Evolutionary conservation across 2,113 vertebrate species (phyloP), one percentile per base, ranked within the genome.

Genomic region (Gambusia affinis): DNA sequence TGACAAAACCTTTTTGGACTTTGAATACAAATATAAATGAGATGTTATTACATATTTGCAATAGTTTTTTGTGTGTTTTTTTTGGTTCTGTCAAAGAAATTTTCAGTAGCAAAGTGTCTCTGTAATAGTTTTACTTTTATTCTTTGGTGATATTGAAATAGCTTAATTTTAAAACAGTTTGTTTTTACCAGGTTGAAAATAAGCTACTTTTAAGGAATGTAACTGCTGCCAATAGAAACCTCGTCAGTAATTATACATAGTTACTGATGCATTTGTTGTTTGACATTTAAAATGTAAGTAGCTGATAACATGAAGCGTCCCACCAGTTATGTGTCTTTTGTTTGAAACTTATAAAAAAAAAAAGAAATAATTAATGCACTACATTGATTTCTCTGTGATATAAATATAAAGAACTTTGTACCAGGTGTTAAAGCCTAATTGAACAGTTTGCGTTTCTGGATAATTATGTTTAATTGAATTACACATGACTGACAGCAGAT

Each of bases 391-490:
- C 47, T 63, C 12, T 29, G 30, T 11, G 8, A 14, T 57, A 27
- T 15, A 7, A 17, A 63, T 64, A 5, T 68, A 35, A 35, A 35
- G 8, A 44, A 12, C 22, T 7, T 57, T 11, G 51, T 57, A 8
- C 2, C 19, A 11, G 51, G n/a, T 57, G 17, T 37, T 1, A 22
- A 29, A 63, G 47, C 3, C 24, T 28, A 39, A 62, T 12, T 37
- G 14, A 39, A 82, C 4, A 22, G 54, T 62, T 79, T 28, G 68
- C 73, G 12, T 29, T 67, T 68, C 39, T 72, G 28, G 65, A 64
- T 79, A 11, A 78, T 69, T 61, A 69, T 65, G 35, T 70, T n/a
- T 75, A 83, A 89, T 85, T 54, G 44, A 11, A 92, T 89, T 88
- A 89, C 11, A 64, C 51, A 65, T 81, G 83, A 89, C 61, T 76